Conservation (phyloP, 2,888 invertebrate genomes). For the Heliconius cydno region DNA sequence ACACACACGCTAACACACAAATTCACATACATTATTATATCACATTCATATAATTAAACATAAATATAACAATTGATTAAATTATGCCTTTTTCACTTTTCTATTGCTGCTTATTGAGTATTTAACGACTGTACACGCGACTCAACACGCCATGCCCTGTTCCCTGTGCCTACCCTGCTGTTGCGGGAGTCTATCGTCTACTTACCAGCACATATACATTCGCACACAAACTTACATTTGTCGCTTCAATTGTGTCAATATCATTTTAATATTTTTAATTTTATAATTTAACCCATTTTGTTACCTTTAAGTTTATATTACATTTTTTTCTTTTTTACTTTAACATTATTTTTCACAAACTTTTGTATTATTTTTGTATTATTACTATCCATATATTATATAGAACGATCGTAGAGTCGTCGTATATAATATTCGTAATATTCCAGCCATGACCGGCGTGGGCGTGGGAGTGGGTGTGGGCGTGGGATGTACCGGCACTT, state of each 20-base stretch:
- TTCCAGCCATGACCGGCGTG: constrained; percentile 74
- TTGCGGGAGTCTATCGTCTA: too few relatives aligned
- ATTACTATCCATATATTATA: too few relatives aligned
- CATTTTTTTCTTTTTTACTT: neutral
- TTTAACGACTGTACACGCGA: too few relatives aligned
- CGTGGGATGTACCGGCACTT: constrained; percentile 69
- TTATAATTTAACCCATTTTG: neutral
- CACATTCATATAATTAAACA: neutral
- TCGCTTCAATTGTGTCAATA: too few relatives aligned
- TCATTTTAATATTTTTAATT: too few relatives aligned
- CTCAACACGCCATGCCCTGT: too few relatives aligned
- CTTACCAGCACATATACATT: neutral
- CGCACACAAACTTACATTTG: neutral
- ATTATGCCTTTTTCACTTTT: too few relatives aligned
- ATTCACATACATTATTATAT: neutral
- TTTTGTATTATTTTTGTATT: too few relatives aligned
- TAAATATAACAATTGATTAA: too few relatives aligned
- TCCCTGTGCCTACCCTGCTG: too few relatives aligned
- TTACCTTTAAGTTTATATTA: neutral
- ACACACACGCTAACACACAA: neutral
- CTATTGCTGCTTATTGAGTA: too few relatives aligned
- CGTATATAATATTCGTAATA: neutral
- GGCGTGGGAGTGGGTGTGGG: constrained; percentile 63
- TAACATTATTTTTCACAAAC: neutral
- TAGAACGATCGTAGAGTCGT: too few relatives aligned